Percentiles rank a stretch among this genome's conserved stretches.
Evolutionary conservation across 2,113 vertebrate genomes (phyloP).

Genomic region (Gnathonemus longibarbis): DNA sequence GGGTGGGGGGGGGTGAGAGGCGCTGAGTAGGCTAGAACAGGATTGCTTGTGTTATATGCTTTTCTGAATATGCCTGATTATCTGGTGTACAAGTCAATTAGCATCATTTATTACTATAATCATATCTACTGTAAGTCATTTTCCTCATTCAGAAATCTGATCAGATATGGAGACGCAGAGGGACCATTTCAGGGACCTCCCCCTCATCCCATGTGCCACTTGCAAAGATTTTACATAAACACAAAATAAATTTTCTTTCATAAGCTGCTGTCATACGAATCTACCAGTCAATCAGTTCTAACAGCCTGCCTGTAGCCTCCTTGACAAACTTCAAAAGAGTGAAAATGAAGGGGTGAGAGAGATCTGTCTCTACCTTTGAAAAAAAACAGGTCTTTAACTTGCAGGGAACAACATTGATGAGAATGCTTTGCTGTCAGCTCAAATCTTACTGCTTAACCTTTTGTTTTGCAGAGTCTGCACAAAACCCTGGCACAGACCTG

Average conservation of each 20-base stretch:
- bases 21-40: neutral
- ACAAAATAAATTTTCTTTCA: neutral
- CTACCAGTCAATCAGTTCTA: neutral
- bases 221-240: neutral
- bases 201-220: neutral
- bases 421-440: neutral
- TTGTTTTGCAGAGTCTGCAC: neutral
- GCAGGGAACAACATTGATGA: neutral
- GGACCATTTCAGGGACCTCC: neutral
- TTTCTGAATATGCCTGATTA: neutral
- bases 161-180: neutral
- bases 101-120: neutral
- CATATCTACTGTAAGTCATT: neutral
- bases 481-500: neutral
- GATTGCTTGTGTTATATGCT: neutral
- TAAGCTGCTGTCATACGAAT: neutral
- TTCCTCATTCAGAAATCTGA: neutral
- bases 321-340: neutral
- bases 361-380: neutral
- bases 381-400: neutral
- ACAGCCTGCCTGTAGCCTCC: neutral
- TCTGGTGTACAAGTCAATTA: neutral
- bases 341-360: neutral
- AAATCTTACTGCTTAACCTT: constrained; percentile 1
- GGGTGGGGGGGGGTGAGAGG: neutral